Percentiles rank a stretch among this genome's conserved stretches.
Evolutionary conservation across 2,888 invertebrate species (phyloP).

Genomic region (Branchellion lobata): DNA sequence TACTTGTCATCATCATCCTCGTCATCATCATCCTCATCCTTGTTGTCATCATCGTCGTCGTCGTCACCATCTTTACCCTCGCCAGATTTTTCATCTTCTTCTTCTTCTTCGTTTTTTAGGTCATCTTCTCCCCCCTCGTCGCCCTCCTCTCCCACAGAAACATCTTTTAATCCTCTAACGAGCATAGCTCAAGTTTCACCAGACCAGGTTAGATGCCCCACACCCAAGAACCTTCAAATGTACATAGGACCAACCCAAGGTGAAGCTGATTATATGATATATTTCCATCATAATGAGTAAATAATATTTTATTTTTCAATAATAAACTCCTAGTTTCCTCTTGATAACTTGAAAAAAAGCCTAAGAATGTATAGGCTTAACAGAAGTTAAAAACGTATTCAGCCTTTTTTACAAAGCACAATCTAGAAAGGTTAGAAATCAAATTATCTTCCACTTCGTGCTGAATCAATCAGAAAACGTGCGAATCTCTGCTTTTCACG

Average conservation of each 20-base stretch:
- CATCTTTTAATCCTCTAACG: not conserved
- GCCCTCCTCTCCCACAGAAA: not conserved
- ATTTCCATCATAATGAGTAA: not conserved
- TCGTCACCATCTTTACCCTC: slow-evolving; percentile 18
- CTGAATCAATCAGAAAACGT: too few relatives aligned
- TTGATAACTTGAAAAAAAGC: too few relatives aligned
- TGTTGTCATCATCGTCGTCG: not conserved
- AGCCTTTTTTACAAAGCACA: too few relatives aligned
- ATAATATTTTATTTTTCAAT: not conserved
- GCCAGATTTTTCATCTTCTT: not conserved
- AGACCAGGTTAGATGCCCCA: slow-evolving; percentile 41
- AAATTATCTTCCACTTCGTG: too few relatives aligned
- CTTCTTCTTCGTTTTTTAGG: not conserved
- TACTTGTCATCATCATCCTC: slow-evolving; percentile 4
- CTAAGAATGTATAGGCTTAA: too few relatives aligned
- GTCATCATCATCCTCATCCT: not conserved
- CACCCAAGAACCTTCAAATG: slow-evolving; percentile 34
- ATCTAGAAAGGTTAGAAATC: too few relatives aligned
- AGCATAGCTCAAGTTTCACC: slow-evolving; percentile 35
- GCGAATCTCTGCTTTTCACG: too few relatives aligned
- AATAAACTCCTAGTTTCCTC: not conserved
- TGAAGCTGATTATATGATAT: too few relatives aligned
- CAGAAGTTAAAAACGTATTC: too few relatives aligned
- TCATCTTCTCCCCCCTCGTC: slow-evolving; percentile 16
- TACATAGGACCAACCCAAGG: not conserved